A percentile compares a stretch with the other conserved stretches of the same genome.
phyloP scores from a whole-genome alignment of 2,797 vertebrate species.

The Eulemur rubriventer region DNA sequence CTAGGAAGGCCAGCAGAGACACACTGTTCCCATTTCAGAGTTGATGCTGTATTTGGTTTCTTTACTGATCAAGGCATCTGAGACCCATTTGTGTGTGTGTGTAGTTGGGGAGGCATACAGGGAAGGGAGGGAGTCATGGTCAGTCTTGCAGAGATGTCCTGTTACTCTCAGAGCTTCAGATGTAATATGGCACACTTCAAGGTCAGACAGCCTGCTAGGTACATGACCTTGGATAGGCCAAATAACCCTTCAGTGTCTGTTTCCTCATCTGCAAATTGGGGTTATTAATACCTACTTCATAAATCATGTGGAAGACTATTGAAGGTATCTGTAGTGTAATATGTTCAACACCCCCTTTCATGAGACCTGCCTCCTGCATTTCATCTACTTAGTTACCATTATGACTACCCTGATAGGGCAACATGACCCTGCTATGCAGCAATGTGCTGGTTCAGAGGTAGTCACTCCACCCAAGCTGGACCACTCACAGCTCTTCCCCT shows the following conservation, averaged over 20 bases:
- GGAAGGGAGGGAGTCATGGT: not conserved
- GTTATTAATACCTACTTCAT: not conserved
- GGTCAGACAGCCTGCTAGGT: not conserved
- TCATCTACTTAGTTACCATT: not conserved
- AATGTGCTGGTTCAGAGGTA: not conserved
- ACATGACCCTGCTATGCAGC: not conserved
- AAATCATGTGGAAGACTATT: not conserved
- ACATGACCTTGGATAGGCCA: not conserved
- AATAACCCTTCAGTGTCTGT: not conserved
- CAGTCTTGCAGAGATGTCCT: not conserved
- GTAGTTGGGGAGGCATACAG: rapidly evolving
- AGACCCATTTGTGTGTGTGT: not conserved
- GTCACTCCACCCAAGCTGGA: not conserved
- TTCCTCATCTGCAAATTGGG: not conserved
- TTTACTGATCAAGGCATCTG: not conserved
- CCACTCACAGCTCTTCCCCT: not conserved
- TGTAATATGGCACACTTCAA: not conserved
- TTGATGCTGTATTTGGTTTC: not conserved
- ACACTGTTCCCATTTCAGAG: not conserved
- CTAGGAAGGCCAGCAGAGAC: not conserved
- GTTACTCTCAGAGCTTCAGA: not conserved
- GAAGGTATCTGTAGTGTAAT: not conserved
- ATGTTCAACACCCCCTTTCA: not conserved
- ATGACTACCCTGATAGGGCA: not conserved
- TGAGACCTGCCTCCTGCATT: not conserved